A percentile compares a stretch with the other conserved stretches of the same genome.
Conservation (phyloP, 2,113 vertebrate species). For the Microcebus lehilahytsara region DNA sequence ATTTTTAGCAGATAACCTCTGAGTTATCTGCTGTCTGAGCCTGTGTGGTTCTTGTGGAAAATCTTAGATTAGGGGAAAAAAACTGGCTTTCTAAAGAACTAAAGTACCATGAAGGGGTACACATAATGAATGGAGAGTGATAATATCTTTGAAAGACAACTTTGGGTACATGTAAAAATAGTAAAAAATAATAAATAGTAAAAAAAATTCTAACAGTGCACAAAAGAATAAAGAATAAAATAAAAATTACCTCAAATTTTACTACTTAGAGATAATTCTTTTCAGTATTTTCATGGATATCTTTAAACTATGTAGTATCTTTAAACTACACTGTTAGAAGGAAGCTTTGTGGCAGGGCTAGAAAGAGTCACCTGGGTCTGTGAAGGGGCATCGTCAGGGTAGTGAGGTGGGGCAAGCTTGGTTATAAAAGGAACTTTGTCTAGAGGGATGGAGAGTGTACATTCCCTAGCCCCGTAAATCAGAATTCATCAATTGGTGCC, state of each 20-base stretch:
- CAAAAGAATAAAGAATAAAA: slow-evolving; percentile 21
- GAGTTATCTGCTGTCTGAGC: background rate
- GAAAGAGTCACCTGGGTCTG: background rate
- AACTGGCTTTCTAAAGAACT: background rate
- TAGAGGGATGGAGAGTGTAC: background rate
- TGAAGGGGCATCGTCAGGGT: background rate
- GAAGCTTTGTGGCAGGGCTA: background rate
- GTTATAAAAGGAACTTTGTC: slow-evolving; percentile 31
- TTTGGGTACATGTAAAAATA: background rate
- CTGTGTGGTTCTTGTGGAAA: background rate
- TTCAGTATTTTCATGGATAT: slow-evolving; percentile 1
- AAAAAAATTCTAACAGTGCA: background rate
- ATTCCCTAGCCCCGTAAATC: slow-evolving; percentile 24
- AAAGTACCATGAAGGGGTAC: background rate
- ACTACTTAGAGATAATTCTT: background rate
- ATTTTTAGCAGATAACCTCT: slow-evolving; percentile 52
- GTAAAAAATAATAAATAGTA: background rate
- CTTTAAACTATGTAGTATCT: background rate
- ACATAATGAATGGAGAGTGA: background rate
- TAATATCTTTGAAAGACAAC: background rate
- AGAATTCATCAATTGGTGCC: slow-evolving; percentile 52
- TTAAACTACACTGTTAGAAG: background rate
- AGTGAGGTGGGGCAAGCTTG: background rate
- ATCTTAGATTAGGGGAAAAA: background rate
- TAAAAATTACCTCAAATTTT: slow-evolving; percentile 38